Conservation (phyloP, 1,140 invertebrate genomes). For the Mya arenaria region DNA sequence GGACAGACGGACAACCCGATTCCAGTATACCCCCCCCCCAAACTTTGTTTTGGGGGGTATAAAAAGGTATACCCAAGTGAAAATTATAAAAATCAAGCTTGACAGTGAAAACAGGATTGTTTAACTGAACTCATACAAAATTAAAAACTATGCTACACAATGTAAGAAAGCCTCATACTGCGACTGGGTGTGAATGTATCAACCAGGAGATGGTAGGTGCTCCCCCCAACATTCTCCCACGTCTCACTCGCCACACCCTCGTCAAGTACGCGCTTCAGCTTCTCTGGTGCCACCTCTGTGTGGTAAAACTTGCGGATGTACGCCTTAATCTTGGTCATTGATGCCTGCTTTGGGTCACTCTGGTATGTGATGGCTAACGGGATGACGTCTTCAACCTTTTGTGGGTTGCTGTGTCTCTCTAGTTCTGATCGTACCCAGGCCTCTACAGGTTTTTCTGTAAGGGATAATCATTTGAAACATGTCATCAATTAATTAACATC, state of each 20-base stretch:
- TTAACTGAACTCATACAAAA: background rate
- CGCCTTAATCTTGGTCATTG: conserved; percentile 58
- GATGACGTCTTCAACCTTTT: conserved; percentile 64
- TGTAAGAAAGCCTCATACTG: conserved; percentile 61
- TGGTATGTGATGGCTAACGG: conserved; percentile 67
- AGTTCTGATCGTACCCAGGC: background rate
- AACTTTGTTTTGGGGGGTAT: too few species aligned
- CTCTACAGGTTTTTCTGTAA: conserved; percentile 22
- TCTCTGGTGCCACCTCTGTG: background rate
- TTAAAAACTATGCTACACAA: too few species aligned
- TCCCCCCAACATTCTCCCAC: conserved; percentile 66
- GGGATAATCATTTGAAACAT: background rate
- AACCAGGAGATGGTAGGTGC: conserved; percentile 59
- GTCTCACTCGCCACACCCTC: conserved; percentile 63
- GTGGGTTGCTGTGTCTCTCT: conserved; percentile 57
- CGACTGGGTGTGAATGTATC: conserved; percentile 66
- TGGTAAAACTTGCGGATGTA: conserved; percentile 57
- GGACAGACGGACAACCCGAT: too few species aligned
- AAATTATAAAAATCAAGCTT: too few species aligned
- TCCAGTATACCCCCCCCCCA: too few species aligned
- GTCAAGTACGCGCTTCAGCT: conserved; percentile 54
- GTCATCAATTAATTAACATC: background rate
- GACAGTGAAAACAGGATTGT: background rate
- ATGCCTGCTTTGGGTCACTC: conserved; percentile 63
- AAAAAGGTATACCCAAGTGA: too few species aligned